Base-by-base conservation (phyloP, 1,140 invertebrate species). In the Solenopsis fugax region DNA sequence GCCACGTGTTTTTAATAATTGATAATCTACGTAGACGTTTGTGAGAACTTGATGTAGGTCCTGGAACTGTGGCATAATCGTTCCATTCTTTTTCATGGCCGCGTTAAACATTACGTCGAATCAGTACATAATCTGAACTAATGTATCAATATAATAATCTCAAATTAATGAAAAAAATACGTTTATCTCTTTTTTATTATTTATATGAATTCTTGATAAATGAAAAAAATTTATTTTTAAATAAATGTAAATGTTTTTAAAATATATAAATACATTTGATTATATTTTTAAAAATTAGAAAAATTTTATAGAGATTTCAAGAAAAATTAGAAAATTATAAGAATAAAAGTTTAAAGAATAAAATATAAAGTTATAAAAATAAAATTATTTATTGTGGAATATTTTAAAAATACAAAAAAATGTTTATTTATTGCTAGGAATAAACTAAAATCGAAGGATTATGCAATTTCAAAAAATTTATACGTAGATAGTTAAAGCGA, bases 1-100 rank as follows among this genome's bases (percentile, higher is more conserved):
- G 56, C 90, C 94, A 95, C 92, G 93, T 95, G 95, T 91, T 94
- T 95, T 95, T 95, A 94, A 95, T 95, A 95, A 95, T 95, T 95
- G 93, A 95, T 95, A 93, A 95, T 94, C 93, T 91, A 80, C 87
- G 62, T 87, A 90, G 65, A 87, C 87, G 87, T 91, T 94, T 93
- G 91, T 93, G 93, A 94, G 94, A 94, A 94, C 88, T 92, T 90
- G 71, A 73, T 84, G 87, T 64, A 65, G 84, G 87, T 93, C 93
- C 90, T 80, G 87, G 93, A 93, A 93, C 85, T 84, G 65, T 90
- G 92, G 89, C 91, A 95, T 94, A 95, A 95, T 93, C 91, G 91
- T 91, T 88, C 76, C 93, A 91, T 95, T 95, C 67, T 95, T 89
- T 87, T 77, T 80, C 77, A n/a, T 34, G 24, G 24, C 52, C 60